Conservation (phyloP, 2,113 vertebrate species). For the Nannospalax galili region DNA sequence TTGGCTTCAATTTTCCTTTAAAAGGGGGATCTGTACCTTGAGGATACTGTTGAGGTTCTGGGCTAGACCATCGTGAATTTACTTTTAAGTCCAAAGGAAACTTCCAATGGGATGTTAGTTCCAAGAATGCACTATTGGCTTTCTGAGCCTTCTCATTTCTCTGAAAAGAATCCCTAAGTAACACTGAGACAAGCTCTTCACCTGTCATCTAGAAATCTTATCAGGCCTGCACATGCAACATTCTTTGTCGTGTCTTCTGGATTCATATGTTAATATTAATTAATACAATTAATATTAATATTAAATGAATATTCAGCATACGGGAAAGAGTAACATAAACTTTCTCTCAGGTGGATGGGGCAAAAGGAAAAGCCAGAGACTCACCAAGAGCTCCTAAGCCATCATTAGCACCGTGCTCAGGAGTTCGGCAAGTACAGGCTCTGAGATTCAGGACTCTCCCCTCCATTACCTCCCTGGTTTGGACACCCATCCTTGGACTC, state of each 20-base stretch:
- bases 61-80: too few species aligned
- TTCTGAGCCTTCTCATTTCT: neutral
- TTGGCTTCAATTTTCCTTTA: neutral
- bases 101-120: neutral
- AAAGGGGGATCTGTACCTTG: neutral
- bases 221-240: too few species aligned
- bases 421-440: neutral
- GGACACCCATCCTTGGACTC: neutral
- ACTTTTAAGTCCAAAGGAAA: neutral
- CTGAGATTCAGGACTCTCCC: too few species aligned
- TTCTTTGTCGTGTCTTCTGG: too few species aligned
- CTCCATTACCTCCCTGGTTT: neutral
- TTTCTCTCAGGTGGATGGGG: neutral
- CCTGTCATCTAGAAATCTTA: too few species aligned
- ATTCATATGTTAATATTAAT: too few species aligned
- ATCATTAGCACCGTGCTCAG: neutral
- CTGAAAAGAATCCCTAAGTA: neutral
- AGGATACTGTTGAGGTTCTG: neutral
- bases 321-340: neutral
- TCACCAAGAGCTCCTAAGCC: neutral
- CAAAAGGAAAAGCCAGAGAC: neutral
- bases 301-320: too few species aligned
- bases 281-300: too few species aligned
- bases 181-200: fast-evolving
- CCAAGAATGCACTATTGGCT: neutral